Evolutionary conservation across 2,888 invertebrate genomes (phyloP).

Genomic region (Latheticus oryzae): DNA sequence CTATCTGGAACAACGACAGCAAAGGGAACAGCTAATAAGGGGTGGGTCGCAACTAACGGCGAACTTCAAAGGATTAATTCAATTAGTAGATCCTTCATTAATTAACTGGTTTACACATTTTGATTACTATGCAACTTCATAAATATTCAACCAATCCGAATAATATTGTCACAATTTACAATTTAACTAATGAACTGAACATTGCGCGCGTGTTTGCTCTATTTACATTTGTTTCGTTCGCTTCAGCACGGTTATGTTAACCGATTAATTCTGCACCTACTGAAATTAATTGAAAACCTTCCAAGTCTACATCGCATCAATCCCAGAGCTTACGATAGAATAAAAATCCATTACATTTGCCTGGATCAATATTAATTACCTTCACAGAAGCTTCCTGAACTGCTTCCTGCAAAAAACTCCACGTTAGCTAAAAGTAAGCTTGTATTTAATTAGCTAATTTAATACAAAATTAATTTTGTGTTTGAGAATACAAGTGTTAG

Average conservation of each 20-base stretch:
- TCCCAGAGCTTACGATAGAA: not conserved
- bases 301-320: slow-evolving; percentile 18
- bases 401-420: no score
- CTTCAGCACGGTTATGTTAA: slow-evolving; percentile 22
- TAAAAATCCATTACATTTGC: not conserved
- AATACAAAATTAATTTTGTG: no score
- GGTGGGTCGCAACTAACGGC: slow-evolving; percentile 30
- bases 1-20: slow-evolving; percentile 29
- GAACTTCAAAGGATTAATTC: slow-evolving; percentile 56
- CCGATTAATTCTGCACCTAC: slow-evolving; percentile 30
- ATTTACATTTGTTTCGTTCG: slow-evolving; percentile 47
- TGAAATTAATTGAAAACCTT: slow-evolving; percentile 26
- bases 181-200: slow-evolving; percentile 59
- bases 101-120: slow-evolving; percentile 58
- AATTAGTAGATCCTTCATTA: slow-evolving; percentile 57
- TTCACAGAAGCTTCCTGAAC: not conserved
- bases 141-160: slow-evolving; percentile 59
- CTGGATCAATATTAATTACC: slow-evolving; percentile 9
- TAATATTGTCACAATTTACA: slow-evolving; percentile 57
- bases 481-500: no score
- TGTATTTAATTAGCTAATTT: no score
- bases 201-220: slow-evolving; percentile 47
- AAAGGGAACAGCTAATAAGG: slow-evolving; percentile 8
- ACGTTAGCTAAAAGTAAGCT: no score
- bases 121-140: slow-evolving; percentile 59